Percentiles rank a stretch among this genome's conserved stretches.
Conservation (phyloP, 2,888 invertebrate genomes). For the Conchocele bisecta region DNA sequence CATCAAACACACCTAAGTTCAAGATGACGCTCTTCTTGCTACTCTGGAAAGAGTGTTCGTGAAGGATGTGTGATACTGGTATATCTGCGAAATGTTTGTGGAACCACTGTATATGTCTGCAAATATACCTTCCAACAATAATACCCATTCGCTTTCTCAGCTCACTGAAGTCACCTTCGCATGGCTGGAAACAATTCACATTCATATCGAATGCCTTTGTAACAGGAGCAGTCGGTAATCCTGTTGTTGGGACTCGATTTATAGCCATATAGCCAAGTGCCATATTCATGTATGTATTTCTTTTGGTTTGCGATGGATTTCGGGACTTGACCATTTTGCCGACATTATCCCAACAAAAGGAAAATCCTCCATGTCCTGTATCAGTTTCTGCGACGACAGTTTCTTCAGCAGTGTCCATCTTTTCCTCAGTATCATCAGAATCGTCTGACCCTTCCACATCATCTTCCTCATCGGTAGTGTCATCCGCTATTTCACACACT, state of each 20-base stretch:
- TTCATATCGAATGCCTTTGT: conserved; percentile 19
- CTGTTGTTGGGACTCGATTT: conserved; percentile 17
- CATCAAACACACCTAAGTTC: conserved; percentile 40
- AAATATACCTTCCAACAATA: conserved; percentile 27
- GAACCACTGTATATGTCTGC: conserved; percentile 37
- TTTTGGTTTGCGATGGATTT: conserved; percentile 5
- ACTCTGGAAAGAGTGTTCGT: conserved; percentile 29
- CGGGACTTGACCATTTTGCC: conserved; percentile 30
- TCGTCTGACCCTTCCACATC: too few relatives aligned
- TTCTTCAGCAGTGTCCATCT: background rate
- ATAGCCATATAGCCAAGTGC: conserved; percentile 43
- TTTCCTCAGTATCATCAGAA: too few relatives aligned
- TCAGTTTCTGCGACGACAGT: too few relatives aligned
- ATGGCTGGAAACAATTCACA: conserved; percentile 5
- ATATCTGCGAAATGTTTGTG: conserved; percentile 15
- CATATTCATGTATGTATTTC: conserved; percentile 43
- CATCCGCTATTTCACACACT: too few relatives aligned
- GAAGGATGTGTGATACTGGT: conserved; percentile 17
- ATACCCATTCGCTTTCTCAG: conserved; percentile 18
- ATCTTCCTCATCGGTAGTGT: too few relatives aligned
- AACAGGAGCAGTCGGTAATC: conserved; percentile 1
- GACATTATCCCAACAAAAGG: conserved; percentile 50
- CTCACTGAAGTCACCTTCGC: conserved; percentile 6
- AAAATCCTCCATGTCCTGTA: too few relatives aligned
- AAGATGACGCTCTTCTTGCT: conserved; percentile 23